A percentile compares a stretch with the other conserved stretches of the same genome.
Conservation (phyloP, 1,140 invertebrate species). For the Matsumurasca onukii region DNA sequence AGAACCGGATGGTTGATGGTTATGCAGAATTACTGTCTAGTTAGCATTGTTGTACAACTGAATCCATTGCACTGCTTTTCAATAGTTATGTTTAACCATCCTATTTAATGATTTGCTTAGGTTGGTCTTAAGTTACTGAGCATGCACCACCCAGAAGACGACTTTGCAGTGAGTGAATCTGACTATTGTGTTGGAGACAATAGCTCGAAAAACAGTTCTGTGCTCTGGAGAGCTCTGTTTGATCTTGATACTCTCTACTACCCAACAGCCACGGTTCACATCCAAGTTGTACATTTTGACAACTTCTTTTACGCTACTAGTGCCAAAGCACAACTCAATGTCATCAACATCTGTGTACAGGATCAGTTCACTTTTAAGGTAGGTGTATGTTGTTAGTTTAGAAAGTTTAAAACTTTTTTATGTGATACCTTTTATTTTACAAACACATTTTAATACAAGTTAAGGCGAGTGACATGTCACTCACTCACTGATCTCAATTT, state of each 20-base stretch:
- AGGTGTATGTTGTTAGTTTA: neutral
- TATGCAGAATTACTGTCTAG: too few species aligned
- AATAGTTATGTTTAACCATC: too few species aligned
- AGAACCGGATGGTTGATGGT: too few species aligned
- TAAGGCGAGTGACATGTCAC: too few species aligned
- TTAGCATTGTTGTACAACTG: too few species aligned
- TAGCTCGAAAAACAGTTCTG: constrained; percentile 18
- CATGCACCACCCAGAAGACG: constrained; percentile 35
- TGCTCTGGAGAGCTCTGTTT: constrained; percentile 54
- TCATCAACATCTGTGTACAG: constrained; percentile 1
- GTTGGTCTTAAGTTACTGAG: constrained; percentile 38
- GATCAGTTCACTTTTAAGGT: constrained; percentile 2
- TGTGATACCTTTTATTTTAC: too few species aligned
- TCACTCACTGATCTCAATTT: too few species aligned
- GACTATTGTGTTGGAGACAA: neutral
- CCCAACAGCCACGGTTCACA: constrained; percentile 57
- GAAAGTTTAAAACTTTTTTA: neutral
- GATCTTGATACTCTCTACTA: constrained; percentile 63
- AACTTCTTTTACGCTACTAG: neutral
- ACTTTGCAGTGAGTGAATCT: constrained; percentile 30
- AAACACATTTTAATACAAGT: too few species aligned
- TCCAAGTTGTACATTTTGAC: constrained; percentile 38
- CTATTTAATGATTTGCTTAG: too few species aligned
- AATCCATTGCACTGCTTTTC: too few species aligned
- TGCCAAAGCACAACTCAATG: neutral